phyloP scores from a whole-genome alignment of 2,888 invertebrate species.

The Drosophila paucipuncta region DNA sequence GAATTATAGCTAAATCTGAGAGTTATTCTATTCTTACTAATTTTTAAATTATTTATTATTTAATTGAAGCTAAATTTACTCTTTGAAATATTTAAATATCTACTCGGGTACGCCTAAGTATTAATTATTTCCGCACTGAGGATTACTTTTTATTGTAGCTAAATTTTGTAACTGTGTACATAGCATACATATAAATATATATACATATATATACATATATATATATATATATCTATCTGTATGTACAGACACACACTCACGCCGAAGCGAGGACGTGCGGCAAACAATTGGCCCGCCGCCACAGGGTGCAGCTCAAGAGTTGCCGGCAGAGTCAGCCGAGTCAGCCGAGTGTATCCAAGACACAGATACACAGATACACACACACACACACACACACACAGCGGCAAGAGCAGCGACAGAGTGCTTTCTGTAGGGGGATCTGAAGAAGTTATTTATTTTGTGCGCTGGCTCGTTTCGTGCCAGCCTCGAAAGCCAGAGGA shows the following conservation, averaged over 20 bases:
- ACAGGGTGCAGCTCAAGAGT: constrained; percentile 71
- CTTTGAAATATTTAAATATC: neutral
- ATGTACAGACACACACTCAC: constrained; percentile 18
- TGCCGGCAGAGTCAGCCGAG: constrained; percentile 55
- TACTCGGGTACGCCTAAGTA: no score
- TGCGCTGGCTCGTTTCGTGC: constrained; percentile 47
- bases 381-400: neutral
- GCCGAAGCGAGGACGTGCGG: constrained; percentile 74
- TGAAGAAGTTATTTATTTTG: constrained; percentile 73
- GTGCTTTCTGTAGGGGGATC: constrained; percentile 60
- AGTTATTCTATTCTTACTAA: neutral
- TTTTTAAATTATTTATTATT: no score
- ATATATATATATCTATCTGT: neutral
- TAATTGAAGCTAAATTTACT: neutral
- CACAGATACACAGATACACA: constrained; percentile 14
- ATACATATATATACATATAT: neutral
- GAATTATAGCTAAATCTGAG: neutral
- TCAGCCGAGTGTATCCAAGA: constrained; percentile 73
- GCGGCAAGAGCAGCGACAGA: constrained; percentile 9
- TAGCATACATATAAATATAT: neutral
- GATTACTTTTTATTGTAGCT: neutral
- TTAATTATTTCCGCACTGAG: neutral
- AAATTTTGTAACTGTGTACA: neutral
- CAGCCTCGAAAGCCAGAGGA: constrained; percentile 66
- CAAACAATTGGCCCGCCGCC: constrained; percentile 74